A percentile compares a stretch with the other conserved stretches of the same genome.
Conservation (phyloP, 1,140 invertebrate species). For the Homalodisca vitripennis region DNA sequence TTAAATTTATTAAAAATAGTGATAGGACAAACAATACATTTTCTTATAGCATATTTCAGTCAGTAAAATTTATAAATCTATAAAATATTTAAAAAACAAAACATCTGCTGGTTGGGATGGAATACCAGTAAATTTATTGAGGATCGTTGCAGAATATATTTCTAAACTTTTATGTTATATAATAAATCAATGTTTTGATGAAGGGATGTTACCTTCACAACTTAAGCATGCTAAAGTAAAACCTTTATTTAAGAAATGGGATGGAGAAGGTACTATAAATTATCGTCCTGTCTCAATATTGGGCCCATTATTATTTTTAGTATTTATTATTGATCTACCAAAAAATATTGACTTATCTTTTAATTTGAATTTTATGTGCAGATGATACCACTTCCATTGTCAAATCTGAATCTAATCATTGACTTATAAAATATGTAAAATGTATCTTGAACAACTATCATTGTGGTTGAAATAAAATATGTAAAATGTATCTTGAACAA, state of each 20-base stretch:
- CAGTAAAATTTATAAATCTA: background rate
- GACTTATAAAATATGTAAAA: background rate
- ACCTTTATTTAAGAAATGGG: constrained; percentile 24
- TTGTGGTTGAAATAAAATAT: background rate
- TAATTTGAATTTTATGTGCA: background rate
- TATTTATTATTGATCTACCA: background rate
- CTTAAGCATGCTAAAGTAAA: constrained; percentile 27
- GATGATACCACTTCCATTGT: background rate
- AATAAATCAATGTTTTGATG: constrained; percentile 29
- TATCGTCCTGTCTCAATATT: background rate
- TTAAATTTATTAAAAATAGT: too few relatives aligned
- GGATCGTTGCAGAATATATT: background rate
- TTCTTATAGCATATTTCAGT: constrained; percentile 20
- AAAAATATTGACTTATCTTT: background rate
- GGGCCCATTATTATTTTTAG: background rate
- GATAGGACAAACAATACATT: too few relatives aligned
- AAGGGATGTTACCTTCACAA: constrained; percentile 20
- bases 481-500: background rate
- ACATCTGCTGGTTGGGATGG: constrained; percentile 16
- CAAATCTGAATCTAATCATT: background rate
- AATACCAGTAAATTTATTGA: constrained; percentile 24
- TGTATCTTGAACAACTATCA: background rate
- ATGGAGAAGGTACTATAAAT: background rate
- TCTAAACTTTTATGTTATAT: constrained; percentile 7
- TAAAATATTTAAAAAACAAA: constrained; percentile 28